These are phyloP conservation scores for rabbit (Oryctolagus cuniculus) DNA, from an alignment of 2,113 vertebrate species.

Conservation along the genomic window DNA sequence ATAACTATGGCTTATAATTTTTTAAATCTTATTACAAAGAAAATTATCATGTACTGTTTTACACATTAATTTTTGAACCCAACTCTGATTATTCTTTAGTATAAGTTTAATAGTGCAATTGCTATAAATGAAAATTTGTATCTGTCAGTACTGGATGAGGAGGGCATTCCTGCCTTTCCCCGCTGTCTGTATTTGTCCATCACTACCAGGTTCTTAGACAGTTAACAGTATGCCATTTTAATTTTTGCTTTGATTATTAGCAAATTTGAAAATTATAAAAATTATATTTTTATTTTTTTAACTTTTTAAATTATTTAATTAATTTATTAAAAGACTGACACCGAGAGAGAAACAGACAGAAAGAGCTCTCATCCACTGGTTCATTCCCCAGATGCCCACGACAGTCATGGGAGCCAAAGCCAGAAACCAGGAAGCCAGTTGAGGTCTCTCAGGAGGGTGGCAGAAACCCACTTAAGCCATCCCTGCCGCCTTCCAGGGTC, in stretches of 20 bases:
- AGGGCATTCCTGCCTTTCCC: not conserved
- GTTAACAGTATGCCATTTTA: not conserved
- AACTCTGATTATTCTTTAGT: not conserved
- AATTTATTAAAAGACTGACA: too few species aligned
- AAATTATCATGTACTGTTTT: not conserved
- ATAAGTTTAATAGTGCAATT: not conserved
- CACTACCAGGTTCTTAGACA: not conserved
- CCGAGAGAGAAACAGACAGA: too few species aligned
- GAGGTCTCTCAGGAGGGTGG: too few species aligned
- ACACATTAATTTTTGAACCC: not conserved
- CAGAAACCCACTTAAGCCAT: too few species aligned
- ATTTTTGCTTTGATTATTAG: conserved; percentile 31
- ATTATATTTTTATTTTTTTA: not conserved
- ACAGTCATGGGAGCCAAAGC: too few species aligned
- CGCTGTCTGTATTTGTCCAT: not conserved
- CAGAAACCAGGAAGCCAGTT: too few species aligned
- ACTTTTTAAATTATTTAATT: too few species aligned
- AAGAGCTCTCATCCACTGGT: too few species aligned
- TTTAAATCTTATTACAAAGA: not conserved
- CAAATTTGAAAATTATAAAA: conserved; percentile 54
- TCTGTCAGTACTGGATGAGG: not conserved
- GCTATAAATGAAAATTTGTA: not conserved
- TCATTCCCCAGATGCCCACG: too few species aligned
- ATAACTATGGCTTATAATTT: not conserved
- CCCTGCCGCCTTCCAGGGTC: too few species aligned